Percentiles rank a stretch among this genome's conserved stretches.
These are phyloP conservation scores for Apogon hyalosoma DNA, from an alignment of 2,797 vertebrate species.

Conservation along the genomic window DNA sequence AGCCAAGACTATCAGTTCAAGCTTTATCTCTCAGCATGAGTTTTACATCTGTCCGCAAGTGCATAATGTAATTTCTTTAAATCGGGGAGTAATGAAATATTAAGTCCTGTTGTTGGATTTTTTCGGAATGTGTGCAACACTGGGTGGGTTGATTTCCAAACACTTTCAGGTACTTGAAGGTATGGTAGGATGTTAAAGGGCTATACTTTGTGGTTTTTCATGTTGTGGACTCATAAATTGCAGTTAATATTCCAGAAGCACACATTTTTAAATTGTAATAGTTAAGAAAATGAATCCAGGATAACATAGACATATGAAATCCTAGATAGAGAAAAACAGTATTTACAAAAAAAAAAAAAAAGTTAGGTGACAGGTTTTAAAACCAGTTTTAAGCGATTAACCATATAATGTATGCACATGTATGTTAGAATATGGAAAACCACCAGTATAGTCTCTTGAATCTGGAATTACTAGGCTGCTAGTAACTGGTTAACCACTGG, in stretches of 20 bases:
- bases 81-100: slow-evolving; percentile 2
- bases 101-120: slow-evolving; percentile 4
- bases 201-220: slow-evolving; percentile 13
- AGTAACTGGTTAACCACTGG: slow-evolving; percentile 20
- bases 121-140: slow-evolving; percentile 6
- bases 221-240: slow-evolving; percentile 7
- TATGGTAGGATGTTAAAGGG: slow-evolving; percentile 20
- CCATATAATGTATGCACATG: not conserved
- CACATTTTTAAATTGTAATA: not conserved
- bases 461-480: slow-evolving; percentile 8
- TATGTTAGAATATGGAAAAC: slow-evolving; percentile 23
- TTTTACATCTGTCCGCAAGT: slow-evolving; percentile 10
- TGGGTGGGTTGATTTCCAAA: slow-evolving; percentile 21
- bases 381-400: not conserved
- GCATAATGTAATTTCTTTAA: slow-evolving; percentile 5
- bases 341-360: too few relatives aligned
- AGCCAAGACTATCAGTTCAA: not conserved
- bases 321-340: too few relatives aligned
- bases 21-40: slow-evolving; percentile 7
- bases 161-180: slow-evolving; percentile 3
- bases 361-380: too few relatives aligned
- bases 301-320: too few relatives aligned
- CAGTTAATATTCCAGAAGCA: not conserved
- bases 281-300: too few relatives aligned
- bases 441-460: slow-evolving; percentile 20